These are phyloP conservation scores for Hyalella azteca DNA, from an alignment of 2,888 invertebrate species.

Conservation along the genomic window DNA sequence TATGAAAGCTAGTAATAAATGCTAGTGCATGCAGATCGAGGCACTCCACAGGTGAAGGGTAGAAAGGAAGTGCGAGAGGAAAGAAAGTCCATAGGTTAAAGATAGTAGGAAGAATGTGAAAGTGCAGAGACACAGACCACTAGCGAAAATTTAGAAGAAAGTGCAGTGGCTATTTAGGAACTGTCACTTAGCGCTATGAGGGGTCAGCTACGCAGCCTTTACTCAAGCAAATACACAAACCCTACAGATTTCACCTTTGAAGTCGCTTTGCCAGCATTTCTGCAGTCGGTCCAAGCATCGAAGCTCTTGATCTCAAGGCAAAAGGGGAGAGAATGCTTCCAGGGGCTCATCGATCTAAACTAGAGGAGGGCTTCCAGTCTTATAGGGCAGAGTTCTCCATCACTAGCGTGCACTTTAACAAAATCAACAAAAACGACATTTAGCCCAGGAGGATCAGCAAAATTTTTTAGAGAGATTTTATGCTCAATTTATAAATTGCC, in stretches of 20 bases:
- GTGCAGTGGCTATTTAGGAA: neutral
- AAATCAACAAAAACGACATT: neutral
- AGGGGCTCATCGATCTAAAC: constrained; percentile 1
- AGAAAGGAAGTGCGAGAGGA: no score
- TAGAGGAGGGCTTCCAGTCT: neutral
- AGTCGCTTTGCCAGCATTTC: neutral
- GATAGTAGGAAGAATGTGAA: no score
- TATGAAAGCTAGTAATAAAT: no score
- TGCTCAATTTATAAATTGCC: no score
- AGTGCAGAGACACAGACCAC: no score
- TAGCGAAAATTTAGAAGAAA: no score
- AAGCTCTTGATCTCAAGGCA: constrained; percentile 8
- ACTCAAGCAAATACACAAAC: constrained; percentile 7
- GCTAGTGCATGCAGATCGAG: no score
- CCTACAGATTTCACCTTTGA: constrained; percentile 6
- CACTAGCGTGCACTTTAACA: neutral
- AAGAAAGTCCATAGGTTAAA: no score
- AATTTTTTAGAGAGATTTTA: no score
- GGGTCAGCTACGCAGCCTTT: neutral
- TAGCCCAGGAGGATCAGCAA: constrained; percentile 1
- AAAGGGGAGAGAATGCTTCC: constrained; percentile 13
- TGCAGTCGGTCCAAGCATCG: constrained; percentile 2
- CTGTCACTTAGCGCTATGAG: constrained; percentile 4
- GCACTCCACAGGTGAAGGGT: no score
- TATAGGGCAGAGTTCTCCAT: neutral